These are phyloP conservation scores for Itoplectis maculator DNA, from an alignment of 2,888 invertebrate species.

Conservation along the genomic window DNA sequence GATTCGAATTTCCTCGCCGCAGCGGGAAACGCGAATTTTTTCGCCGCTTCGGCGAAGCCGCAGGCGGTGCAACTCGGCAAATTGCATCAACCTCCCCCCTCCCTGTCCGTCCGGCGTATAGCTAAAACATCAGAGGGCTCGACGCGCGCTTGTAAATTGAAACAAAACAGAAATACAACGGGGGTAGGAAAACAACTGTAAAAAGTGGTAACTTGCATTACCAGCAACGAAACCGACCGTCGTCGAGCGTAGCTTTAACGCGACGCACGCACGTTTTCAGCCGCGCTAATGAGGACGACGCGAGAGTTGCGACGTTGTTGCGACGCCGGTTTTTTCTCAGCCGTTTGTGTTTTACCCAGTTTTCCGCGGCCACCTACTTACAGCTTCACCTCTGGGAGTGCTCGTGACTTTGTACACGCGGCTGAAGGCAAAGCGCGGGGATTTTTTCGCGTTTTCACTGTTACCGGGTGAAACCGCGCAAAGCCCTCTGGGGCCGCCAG, in stretches of 20 bases:
- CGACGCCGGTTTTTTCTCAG: background rate
- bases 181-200: background rate
- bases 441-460: background rate
- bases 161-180: slow-evolving; percentile 6
- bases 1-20: too few species aligned
- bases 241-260: background rate
- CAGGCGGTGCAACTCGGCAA: background rate
- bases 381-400: background rate
- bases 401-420: background rate
- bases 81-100: background rate
- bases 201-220: slow-evolving; percentile 17
- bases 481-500: background rate
- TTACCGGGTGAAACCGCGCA: background rate
- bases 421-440: background rate
- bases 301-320: background rate
- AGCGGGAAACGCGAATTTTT: background rate
- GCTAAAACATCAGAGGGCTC: slow-evolving; percentile 30
- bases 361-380: background rate
- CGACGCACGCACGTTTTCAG: slow-evolving; percentile 13
- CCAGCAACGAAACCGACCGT: background rate
- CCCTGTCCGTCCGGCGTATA: too few species aligned
- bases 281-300: slow-evolving; percentile 14
- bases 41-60: background rate
- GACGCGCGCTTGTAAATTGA: slow-evolving; percentile 1
- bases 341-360: background rate